Evolutionary conservation across 1,140 invertebrate genomes (phyloP).

Genomic region (Geopemphigus sp.): DNA sequence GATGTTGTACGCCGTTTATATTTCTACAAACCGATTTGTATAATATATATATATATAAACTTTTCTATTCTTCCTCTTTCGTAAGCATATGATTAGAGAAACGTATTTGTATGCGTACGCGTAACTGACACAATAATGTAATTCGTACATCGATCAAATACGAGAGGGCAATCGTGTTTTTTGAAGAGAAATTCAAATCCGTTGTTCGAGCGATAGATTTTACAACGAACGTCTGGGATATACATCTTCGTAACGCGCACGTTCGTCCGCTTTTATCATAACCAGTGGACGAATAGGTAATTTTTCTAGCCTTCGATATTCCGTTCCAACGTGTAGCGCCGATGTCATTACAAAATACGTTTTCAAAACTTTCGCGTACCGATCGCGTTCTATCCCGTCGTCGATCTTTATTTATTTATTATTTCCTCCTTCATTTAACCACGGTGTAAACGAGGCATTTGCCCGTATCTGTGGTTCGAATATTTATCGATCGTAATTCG

Average conservation of each 20-base stretch:
- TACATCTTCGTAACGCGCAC: neutral
- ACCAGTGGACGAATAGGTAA: neutral
- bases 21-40: constrained; percentile 1
- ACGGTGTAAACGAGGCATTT: too few species aligned
- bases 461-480: too few species aligned
- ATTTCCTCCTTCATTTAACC: neutral
- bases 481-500: too few species aligned
- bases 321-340: constrained; percentile 9
- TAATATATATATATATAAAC: neutral
- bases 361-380: constrained; percentile 12
- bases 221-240: neutral
- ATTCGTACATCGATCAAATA: constrained; percentile 2
- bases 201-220: constrained; percentile 40
- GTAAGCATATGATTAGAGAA: constrained; percentile 18
- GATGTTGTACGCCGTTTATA: constrained; percentile 13
- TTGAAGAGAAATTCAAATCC: neutral
- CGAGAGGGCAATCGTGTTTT: constrained; percentile 11
- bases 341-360: constrained; percentile 34
- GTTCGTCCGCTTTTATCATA: neutral
- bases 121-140: constrained; percentile 10
- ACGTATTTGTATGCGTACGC: neutral
- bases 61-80: neutral
- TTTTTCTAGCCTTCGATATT: constrained; percentile 20
- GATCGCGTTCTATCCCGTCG: constrained; percentile 13
- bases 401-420: constrained; percentile 12